A percentile compares a stretch with the other conserved stretches of the same genome.
Conservation (phyloP, 2,113 vertebrate genomes). For the Aramus guarauna region DNA sequence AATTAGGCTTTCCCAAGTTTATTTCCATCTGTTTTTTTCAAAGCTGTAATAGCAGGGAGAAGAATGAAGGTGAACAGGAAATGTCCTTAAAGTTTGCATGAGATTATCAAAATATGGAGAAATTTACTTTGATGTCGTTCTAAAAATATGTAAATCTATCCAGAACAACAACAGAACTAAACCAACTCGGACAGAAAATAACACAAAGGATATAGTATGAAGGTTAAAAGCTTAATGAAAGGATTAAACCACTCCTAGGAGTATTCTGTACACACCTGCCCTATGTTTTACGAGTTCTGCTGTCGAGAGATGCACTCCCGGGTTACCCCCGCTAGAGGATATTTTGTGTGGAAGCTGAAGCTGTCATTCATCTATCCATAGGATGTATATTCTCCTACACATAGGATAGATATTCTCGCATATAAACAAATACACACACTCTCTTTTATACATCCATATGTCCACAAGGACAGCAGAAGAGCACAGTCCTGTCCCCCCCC, state of each 20-base stretch:
- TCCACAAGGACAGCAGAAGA: not conserved
- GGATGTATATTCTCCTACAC: not conserved
- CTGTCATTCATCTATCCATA: not conserved
- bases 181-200: not conserved
- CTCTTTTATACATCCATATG: rapidly evolving
- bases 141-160: not conserved
- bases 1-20: not conserved
- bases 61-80: not conserved
- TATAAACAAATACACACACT: not conserved
- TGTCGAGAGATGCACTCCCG: not conserved
- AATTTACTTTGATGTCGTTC: not conserved
- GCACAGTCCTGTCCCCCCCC: not conserved
- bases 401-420: not conserved
- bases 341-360: not conserved
- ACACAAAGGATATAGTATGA: not conserved
- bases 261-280: not conserved
- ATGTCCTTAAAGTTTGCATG: not conserved
- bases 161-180: not conserved
- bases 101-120: not conserved
- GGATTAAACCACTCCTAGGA: not conserved
- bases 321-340: not conserved
- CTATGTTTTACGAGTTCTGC: not conserved
- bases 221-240: not conserved
- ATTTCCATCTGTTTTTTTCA: not conserved
- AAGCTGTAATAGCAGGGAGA: not conserved